These are phyloP conservation scores for Linnaemya vulpina DNA, from an alignment of 2,888 invertebrate species.

Conservation along the genomic window DNA sequence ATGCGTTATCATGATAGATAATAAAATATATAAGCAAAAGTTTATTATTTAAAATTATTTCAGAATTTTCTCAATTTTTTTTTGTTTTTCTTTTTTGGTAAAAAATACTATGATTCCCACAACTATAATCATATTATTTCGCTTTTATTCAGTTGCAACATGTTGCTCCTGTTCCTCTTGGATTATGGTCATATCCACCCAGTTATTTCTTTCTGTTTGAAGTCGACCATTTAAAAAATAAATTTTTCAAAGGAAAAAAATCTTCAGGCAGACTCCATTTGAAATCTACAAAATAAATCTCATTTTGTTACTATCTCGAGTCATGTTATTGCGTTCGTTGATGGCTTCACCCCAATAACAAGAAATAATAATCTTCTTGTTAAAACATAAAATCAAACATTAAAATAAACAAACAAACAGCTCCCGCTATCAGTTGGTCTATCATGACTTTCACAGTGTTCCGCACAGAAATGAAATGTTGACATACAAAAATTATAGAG, in stretches of 20 bases:
- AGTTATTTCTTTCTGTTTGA: too few species aligned
- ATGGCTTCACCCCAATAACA: constrained; percentile 10
- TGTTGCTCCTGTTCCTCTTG: too few species aligned
- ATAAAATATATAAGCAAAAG: too few species aligned
- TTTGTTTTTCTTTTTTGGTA: too few species aligned
- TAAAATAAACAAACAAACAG: constrained; percentile 35
- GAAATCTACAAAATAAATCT: constrained; percentile 27
- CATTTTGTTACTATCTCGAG: constrained; percentile 7
- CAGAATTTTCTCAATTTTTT: too few species aligned
- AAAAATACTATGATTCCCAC: too few species aligned
- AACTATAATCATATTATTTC: too few species aligned
- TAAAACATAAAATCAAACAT: constrained; percentile 31
- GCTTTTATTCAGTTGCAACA: too few species aligned
- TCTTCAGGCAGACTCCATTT: background rate
- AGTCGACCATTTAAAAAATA: too few species aligned
- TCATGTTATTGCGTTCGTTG: background rate
- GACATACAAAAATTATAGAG: constrained; percentile 35
- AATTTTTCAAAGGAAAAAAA: background rate
- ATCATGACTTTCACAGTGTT: constrained; percentile 47
- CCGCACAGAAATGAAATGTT: constrained; percentile 20
- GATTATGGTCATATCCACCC: too few species aligned
- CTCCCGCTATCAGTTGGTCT: constrained; percentile 22
- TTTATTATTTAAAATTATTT: too few species aligned
- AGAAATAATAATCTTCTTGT: constrained; percentile 11
- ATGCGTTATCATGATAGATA: too few species aligned